Evolutionary conservation across 2,888 invertebrate genomes (phyloP), one percentile per base, ranked within the genome.

Genomic region (Apocheima hispidaria): DNA sequence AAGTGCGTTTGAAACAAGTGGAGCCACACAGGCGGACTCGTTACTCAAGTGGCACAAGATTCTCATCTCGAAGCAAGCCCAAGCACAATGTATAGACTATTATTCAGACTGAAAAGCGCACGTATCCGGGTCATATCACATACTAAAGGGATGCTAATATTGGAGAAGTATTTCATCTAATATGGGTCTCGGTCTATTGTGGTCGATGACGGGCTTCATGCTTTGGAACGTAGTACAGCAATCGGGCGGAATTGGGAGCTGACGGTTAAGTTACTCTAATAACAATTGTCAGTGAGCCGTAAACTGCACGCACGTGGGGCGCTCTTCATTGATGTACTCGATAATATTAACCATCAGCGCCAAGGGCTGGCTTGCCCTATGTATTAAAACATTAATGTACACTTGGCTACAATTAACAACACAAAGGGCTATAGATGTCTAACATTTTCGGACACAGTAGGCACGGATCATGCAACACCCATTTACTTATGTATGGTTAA

Each of bases 401-500:
- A 90, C 70, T 81, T 75, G 73, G 81, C 92, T 91, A 92, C 90
- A 75, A 9, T 33, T 30, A 86, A 88, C 88, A 92, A 92, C 90
- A 92, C 87, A 92, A 86, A 90, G 90, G 91, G 78, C 90, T 90
- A 90, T 85, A 85, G 82, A 89, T 84, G 84, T 83, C 90, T 91
- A 92, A 91, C 87, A 90, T 82, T 80, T 78, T 88, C 79, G 88
- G 90, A 88, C 84, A 92, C 91, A 90, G 73, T 82, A 82, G 92
- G 88, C 92, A 92, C 92, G 89, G 88, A 88, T 86, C 92, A 92
- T 92, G 92, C 92, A 92, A 92, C 92, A 92, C 90, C 88, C 88
- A 92, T 84, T 83, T 81, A 70, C 65, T 70, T 67, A 84, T 82
- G 83, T 84, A 89, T 86, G 88, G 86, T 86, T 87, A 81, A 83